Conservation (phyloP, 1,140 invertebrate species). For the Drosophila ercepeae region DNA sequence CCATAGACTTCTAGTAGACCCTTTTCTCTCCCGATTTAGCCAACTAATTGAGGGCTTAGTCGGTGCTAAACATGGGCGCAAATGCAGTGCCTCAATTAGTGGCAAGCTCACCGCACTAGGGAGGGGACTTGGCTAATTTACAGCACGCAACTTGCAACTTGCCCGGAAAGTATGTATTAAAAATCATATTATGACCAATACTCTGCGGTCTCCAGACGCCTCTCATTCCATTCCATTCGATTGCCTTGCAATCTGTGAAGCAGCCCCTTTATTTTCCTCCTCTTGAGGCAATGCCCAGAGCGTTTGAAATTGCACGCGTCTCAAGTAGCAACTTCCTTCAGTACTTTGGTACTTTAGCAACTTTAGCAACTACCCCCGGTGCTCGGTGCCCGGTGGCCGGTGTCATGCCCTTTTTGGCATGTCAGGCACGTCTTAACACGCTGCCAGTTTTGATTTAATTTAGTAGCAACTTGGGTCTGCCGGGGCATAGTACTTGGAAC, state of each 20-base stretch:
- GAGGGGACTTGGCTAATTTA: no score
- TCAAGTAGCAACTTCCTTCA: slow-evolving; percentile 70
- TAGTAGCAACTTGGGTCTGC: slow-evolving; percentile 58
- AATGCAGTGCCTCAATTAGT: slow-evolving; percentile 29
- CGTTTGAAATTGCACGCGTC: slow-evolving; percentile 51
- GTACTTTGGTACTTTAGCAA: slow-evolving; percentile 1
- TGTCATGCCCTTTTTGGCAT: slow-evolving; percentile 51
- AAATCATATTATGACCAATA: slow-evolving; percentile 29
- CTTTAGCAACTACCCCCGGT: slow-evolving; percentile 5
- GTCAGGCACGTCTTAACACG: slow-evolving; percentile 77
- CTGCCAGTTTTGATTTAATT: slow-evolving; percentile 81
- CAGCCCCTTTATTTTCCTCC: no score
- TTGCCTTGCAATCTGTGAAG: background rate
- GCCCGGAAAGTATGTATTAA: slow-evolving; percentile 47
- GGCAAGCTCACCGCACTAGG: slow-evolving; percentile 12
- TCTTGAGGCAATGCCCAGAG: no score
- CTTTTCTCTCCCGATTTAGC: slow-evolving; percentile 3
- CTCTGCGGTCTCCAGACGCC: slow-evolving; percentile 1
- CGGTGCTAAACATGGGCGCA: slow-evolving; percentile 51
- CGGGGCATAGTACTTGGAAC: slow-evolving; percentile 9
- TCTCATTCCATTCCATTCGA: background rate
- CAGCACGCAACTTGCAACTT: slow-evolving; percentile 70
- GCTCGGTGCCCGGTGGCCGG: no score
- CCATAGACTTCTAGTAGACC: background rate
- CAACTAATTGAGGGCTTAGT: slow-evolving; percentile 50